Base-by-base conservation (phyloP, 2,797 vertebrate species). In the Cirrhinus mrigala region DNA sequence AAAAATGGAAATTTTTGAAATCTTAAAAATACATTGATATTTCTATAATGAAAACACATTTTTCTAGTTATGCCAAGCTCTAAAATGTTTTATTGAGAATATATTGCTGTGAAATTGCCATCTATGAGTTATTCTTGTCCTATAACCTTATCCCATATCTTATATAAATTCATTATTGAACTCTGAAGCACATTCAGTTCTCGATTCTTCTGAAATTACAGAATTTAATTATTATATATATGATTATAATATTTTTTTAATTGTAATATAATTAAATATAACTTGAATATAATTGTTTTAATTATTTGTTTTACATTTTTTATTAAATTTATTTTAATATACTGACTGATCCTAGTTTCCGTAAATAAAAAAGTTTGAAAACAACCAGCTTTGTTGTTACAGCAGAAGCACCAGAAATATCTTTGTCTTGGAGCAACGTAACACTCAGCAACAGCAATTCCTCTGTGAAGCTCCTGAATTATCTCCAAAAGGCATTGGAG, bases 391-490 rank as follows among this genome's bases (percentile, higher is more conserved):
- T 64, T 64, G 27, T 64, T 2, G 33, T 64, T 29, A 8, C 62
- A 64, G 27, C 15, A 64, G 27, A 18, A 64, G 27, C 33, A 64
- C 12, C 60, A 29, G 14, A 64, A 29, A 64, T 29, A 64, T 64
- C 6, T 64, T 9, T 16, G 20, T 44, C 52, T 54, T 40, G 68
- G 48, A 58, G 33, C 70, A 29, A 29, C 10, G 9, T 79, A 79
- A 64, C 27, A 64, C 77, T 40, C 40, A 79, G 46, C 24, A 64
- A 64, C 44, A 50, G 44, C 66, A 70, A 27, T 27, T 68, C 46
- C 79, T 56, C 29, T 14, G 37, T 44, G 40, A 52, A 71, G 68
- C 37, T 27, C 16, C 18, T 75, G 70, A 62, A 66, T 75, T 29
- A 52, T 75, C 71, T 62, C 29, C 71, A 64, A 46, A 15, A 56